These are phyloP conservation scores for Sciurus vulgaris DNA, from an alignment of 2,797 vertebrate genomes.

Conservation along the genomic window DNA sequence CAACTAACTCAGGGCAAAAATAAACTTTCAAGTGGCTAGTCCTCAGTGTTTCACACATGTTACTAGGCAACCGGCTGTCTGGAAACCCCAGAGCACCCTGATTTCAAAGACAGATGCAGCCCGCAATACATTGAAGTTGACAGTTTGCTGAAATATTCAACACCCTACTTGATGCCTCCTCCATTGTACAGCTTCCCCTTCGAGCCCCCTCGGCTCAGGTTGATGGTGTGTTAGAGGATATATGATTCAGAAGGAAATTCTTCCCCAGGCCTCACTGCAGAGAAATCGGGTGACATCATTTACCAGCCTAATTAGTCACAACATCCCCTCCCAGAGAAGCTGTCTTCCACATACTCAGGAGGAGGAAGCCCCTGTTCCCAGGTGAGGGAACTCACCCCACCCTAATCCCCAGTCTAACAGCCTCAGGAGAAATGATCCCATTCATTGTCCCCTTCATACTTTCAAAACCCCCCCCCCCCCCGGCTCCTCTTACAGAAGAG, in stretches of 20 bases:
- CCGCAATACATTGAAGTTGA: slow-evolving; percentile 71
- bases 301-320: slow-evolving; percentile 8
- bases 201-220: not conserved
- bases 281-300: not conserved
- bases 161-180: slow-evolving; percentile 62
- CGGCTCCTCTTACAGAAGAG: not conserved
- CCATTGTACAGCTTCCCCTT: not conserved
- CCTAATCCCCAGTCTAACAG: not conserved
- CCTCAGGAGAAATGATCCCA: not conserved
- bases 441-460: not conserved
- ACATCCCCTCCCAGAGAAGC: not conserved
- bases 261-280: slow-evolving; percentile 8
- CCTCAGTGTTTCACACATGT: slow-evolving; percentile 63
- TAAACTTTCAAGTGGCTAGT: slow-evolving; percentile 84
- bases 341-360: not conserved
- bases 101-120: slow-evolving; percentile 79
- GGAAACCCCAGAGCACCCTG: slow-evolving; percentile 79
- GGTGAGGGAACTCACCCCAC: not conserved
- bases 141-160: slow-evolving; percentile 83
- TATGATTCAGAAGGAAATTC: slow-evolving; percentile 52
- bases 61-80: slow-evolving; percentile 81
- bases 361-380: not conserved
- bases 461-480: too few relatives aligned
- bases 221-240: slow-evolving; percentile 25
- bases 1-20: slow-evolving; percentile 80